These are phyloP conservation scores for Drosophila oshimai DNA, from an alignment of 1,140 invertebrate species.

Conservation along the genomic window DNA sequence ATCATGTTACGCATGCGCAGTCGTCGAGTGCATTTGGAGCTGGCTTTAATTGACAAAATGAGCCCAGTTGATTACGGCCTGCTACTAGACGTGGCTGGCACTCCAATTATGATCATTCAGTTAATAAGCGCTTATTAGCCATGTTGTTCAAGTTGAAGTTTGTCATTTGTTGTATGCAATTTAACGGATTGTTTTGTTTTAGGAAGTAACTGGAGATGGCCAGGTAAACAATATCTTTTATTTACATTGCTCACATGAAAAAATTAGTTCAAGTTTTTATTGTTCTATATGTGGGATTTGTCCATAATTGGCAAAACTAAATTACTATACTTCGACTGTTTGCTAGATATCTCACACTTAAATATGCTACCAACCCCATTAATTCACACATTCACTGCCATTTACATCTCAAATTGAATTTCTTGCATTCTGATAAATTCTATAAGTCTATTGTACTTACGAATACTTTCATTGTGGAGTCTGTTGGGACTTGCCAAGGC, in stretches of 20 bases:
- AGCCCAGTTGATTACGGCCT: conserved; percentile 43
- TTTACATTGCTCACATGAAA: conserved; percentile 6
- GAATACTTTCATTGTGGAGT: conserved; percentile 78
- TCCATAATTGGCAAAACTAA: not conserved
- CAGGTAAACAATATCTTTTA: not conserved
- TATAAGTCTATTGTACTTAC: conserved; percentile 60
- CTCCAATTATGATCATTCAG: conserved; percentile 49
- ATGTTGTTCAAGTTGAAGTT: conserved; percentile 70
- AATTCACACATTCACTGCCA: conserved; percentile 7
- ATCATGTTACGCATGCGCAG: conserved; percentile 55
- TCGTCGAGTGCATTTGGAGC: conserved; percentile 37
- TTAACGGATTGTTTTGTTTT: conserved; percentile 10
- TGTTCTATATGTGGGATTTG: conserved; percentile 26
- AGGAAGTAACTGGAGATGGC: conserved; percentile 41
- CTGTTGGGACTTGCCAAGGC: conserved; percentile 60
- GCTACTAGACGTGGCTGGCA: conserved; percentile 40
- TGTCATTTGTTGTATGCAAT: conserved; percentile 36
- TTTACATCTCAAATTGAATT: conserved; percentile 7
- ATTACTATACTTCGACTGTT: not conserved
- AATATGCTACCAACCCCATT: not conserved
- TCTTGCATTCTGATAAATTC: conserved; percentile 1
- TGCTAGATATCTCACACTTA: conserved; percentile 6
- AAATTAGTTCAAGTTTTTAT: conserved; percentile 10
- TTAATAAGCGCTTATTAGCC: conserved; percentile 36
- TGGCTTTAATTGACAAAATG: conserved; percentile 53